Evolutionary conservation across 2,113 vertebrate species (phyloP).

Genomic region (Sinocyclocheilus rhinocerous): DNA sequence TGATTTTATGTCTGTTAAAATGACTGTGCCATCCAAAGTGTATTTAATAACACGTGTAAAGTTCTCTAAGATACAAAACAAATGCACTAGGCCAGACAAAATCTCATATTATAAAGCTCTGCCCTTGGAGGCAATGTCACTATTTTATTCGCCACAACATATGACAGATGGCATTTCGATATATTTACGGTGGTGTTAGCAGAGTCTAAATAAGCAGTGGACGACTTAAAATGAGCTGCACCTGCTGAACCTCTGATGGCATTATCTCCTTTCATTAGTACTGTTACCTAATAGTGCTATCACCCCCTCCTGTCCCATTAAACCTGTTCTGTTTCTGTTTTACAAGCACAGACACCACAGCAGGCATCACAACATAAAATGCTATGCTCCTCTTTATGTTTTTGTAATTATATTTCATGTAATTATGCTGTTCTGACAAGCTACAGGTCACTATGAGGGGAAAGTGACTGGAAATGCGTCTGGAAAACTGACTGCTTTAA

Average conservation of each 20-base stretch:
- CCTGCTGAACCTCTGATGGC: constrained; percentile 59
- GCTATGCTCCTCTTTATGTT: neutral
- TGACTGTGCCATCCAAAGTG: too few relatives aligned
- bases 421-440: neutral
- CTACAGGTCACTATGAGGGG: neutral
- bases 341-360: constrained; percentile 3
- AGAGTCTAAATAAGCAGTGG: constrained; percentile 52
- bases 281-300: constrained; percentile 24
- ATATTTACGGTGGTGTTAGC: constrained; percentile 18
- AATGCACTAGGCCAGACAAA: constrained; percentile 10
- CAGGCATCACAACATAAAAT: constrained; percentile 26
- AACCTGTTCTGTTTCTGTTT: constrained; percentile 40
- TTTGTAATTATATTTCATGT: neutral
- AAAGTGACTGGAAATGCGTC: neutral
- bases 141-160: constrained; percentile 13
- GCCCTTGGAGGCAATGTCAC: constrained; percentile 4
- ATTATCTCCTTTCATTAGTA: constrained; percentile 62
- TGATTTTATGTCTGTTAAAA: neutral
- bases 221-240: constrained; percentile 57
- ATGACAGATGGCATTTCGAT: constrained; percentile 35
- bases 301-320: neutral
- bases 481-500: neutral
- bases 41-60: neutral
- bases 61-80: neutral
- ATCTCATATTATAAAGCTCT: neutral